Percentiles rank a stretch among this genome's conserved stretches.
phyloP scores from a whole-genome alignment of 2,113 vertebrate genomes.

The Plestiodon gilberti region DNA sequence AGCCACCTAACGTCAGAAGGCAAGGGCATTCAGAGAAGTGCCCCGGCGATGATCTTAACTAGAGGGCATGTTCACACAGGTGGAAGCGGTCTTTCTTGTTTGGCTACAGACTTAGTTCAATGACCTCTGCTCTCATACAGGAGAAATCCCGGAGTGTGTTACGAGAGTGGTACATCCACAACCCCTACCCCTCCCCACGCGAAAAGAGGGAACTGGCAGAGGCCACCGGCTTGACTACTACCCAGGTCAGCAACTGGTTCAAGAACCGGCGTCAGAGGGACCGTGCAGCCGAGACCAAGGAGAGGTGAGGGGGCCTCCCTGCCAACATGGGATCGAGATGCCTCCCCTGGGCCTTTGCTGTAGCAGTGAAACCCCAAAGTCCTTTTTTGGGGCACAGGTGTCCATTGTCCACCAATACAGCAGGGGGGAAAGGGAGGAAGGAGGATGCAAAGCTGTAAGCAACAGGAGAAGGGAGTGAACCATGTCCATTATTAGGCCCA shows the following conservation, averaged over 20 bases:
- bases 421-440: background rate
- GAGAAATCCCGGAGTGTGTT: conserved; percentile 97
- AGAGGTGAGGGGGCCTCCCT: conserved; percentile 81
- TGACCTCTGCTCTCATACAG: conserved; percentile 52
- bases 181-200: conserved; percentile 96
- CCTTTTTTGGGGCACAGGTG: too few relatives aligned
- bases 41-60: too few relatives aligned
- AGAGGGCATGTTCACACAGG: too few relatives aligned
- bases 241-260: conserved; percentile 99
- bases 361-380: background rate
- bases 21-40: too few relatives aligned
- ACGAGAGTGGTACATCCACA: conserved; percentile 98
- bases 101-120: background rate
- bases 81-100: too few relatives aligned
- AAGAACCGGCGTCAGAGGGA: conserved; percentile 75
- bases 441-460: background rate
- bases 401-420: background rate
- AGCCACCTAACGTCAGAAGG: too few relatives aligned
- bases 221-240: conserved; percentile 97
- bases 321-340: background rate
- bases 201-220: conserved; percentile 97
- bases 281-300: conserved; percentile 96
- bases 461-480: background rate
- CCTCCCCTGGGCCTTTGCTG: background rate
- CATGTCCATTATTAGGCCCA: background rate